Conservation (phyloP, 1,140 invertebrate genomes). For the Drosophila miranda region DNA sequence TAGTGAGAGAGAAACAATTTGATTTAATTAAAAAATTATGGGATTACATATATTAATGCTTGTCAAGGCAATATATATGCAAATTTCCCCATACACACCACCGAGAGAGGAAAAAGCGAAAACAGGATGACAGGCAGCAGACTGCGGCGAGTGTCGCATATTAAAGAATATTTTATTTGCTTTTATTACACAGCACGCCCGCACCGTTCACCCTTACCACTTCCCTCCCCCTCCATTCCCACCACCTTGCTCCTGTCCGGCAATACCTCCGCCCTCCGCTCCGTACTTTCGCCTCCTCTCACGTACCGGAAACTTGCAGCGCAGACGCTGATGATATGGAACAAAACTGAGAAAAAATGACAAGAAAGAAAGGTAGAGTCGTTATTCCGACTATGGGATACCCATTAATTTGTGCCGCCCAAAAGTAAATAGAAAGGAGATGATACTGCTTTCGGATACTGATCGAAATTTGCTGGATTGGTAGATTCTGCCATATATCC, state of each 20-base stretch:
- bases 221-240: neutral
- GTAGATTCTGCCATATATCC: no score
- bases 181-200: conserved; percentile 77
- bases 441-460: no score
- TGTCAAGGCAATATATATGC: conserved; percentile 81
- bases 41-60: conserved; percentile 81
- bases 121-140: conserved; percentile 43
- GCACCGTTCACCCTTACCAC: conserved; percentile 42
- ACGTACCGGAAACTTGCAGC: conserved; percentile 74
- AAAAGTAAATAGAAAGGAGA: no score
- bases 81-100: conserved; percentile 54
- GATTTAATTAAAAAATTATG: conserved; percentile 82
- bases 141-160: conserved; percentile 75
- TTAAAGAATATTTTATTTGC: conserved; percentile 81
- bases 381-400: no score
- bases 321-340: conserved; percentile 64
- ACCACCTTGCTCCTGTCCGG: conserved; percentile 13
- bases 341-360: conserved; percentile 39
- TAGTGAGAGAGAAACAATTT: conserved; percentile 63
- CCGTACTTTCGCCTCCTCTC: neutral
- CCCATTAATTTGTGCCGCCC: no score
- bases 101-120: conserved; percentile 11
- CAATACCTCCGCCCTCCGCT: conserved; percentile 2
- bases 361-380: neutral
- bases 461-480: no score